These are phyloP conservation scores for Anarrhichthys ocellatus DNA, from an alignment of 2,113 vertebrate species.

Conservation along the genomic window DNA sequence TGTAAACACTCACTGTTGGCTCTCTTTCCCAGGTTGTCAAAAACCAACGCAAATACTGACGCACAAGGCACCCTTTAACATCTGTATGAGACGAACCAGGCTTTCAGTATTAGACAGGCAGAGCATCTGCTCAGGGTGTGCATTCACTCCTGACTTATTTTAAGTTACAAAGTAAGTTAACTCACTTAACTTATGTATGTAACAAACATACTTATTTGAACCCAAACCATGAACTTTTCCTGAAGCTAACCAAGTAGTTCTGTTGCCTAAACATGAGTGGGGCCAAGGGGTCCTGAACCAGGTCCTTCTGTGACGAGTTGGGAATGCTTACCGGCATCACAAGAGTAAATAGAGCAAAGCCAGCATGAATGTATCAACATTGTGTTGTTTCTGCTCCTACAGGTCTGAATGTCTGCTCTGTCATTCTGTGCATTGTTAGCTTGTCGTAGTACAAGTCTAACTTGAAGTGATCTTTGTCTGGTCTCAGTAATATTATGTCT, in stretches of 20 bases:
- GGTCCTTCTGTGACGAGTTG: not conserved
- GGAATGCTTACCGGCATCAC: not conserved
- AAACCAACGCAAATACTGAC: no score
- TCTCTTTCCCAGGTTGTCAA: no score
- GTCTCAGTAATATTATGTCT: not conserved
- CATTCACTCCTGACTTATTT: no score
- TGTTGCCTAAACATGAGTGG: not conserved
- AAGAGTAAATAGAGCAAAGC: constrained; percentile 17
- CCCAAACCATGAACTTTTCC: no score
- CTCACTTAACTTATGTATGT: no score
- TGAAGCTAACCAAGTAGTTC: not conserved
- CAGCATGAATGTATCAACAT: constrained; percentile 27
- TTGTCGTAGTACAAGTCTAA: not conserved
- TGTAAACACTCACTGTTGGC: no score
- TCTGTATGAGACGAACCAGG: no score
- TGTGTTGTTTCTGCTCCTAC: not conserved
- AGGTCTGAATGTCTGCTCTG: constrained; percentile 1
- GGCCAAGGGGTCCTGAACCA: not conserved
- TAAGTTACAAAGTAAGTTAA: no score
- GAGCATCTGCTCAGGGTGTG: no score
- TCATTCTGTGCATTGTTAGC: not conserved
- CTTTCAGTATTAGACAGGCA: no score
- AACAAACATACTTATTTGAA: not conserved
- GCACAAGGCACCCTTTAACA: no score
- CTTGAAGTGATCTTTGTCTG: not conserved